phyloP scores from a whole-genome alignment of 2,797 vertebrate genomes.

The Rhyacichthys aspro region DNA sequence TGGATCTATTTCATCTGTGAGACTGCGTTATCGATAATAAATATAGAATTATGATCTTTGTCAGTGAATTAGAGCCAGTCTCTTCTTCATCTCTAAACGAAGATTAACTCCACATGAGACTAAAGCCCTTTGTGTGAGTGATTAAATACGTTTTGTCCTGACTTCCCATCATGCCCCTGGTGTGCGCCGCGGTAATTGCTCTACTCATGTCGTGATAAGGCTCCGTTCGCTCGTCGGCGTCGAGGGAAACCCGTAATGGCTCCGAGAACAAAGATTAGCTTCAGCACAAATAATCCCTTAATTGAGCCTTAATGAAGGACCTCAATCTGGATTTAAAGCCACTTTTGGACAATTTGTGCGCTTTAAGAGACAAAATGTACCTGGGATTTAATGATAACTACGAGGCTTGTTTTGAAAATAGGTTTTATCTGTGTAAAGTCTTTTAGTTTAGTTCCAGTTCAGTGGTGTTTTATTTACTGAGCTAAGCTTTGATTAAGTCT shows the following conservation, averaged over 20 bases:
- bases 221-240: constrained; percentile 24
- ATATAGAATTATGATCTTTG: too few relatives aligned
- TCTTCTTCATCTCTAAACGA: too few relatives aligned
- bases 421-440: neutral
- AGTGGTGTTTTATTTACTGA: too few relatives aligned
- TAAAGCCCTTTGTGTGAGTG: too few relatives aligned
- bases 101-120: too few relatives aligned
- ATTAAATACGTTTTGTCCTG: too few relatives aligned
- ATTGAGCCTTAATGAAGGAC: constrained; percentile 35
- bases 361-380: neutral
- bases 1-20: too few relatives aligned
- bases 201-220: constrained; percentile 15
- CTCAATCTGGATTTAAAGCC: neutral
- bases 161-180: constrained; percentile 5
- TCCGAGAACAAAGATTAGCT: constrained; percentile 24
- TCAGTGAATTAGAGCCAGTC: too few relatives aligned
- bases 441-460: too few relatives aligned
- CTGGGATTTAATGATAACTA: too few relatives aligned
- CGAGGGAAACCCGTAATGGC: constrained; percentile 26
- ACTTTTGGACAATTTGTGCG: neutral
- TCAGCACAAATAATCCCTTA: constrained; percentile 33
- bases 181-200: constrained; percentile 29
- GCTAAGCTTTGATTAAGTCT: too few relatives aligned
- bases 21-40: too few relatives aligned
- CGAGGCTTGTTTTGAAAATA: neutral